Base-by-base conservation (phyloP, 2,797 vertebrate genomes). In the Microctenopoma stevenorrisi region DNA sequence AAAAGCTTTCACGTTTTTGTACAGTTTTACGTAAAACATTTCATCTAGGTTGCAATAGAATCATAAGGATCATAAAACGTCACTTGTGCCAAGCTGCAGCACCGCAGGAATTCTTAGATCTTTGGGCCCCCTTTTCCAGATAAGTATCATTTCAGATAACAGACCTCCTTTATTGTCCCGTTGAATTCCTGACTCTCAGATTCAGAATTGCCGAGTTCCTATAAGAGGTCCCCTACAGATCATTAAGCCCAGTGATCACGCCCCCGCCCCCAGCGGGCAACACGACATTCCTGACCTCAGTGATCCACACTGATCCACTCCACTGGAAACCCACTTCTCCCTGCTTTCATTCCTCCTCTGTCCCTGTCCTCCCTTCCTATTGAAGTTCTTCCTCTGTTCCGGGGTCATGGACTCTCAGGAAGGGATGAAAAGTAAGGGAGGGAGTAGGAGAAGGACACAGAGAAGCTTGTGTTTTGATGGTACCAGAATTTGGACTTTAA, bases 181-280 rank as follows among this genome's bases (percentile, higher is more conserved):
- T 37, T 49, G 43, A 57, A 87, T 87, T 88, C 70, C 65, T 69
- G 10, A 90, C 75, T 83, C 86, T 55, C 51, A 11, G 33, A 75
- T 76, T 62, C 52, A 55, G 68, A 68, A 81, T 80, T 12, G 28
- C 18, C 16, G 28, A 64, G 72, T 68, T 64, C 53, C 59, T 37
- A 50, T 73, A 67, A 33, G 55, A 83, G 64, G 42, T 74, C 61
- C 64, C 38, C 63, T 54, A 18, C 68, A 62, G 62, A 71, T 72
- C 67, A 65, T 67, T 81, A 71, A 64, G 71, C 74, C 56, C 64
- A 33, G 66, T 57, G 73, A 81, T 81, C 71, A 22, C n/a, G 71
- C 74, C 76, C 65, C 65, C 84, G 59, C 28, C 28, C 28, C 28
- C 74, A 48, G 64, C 58, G 44, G 5, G 52, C 44, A 15, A 69